Evolutionary conservation across 1,140 invertebrate species (phyloP), one percentile per base, ranked within the genome.

Genomic region (Homalodisca vitripennis): DNA sequence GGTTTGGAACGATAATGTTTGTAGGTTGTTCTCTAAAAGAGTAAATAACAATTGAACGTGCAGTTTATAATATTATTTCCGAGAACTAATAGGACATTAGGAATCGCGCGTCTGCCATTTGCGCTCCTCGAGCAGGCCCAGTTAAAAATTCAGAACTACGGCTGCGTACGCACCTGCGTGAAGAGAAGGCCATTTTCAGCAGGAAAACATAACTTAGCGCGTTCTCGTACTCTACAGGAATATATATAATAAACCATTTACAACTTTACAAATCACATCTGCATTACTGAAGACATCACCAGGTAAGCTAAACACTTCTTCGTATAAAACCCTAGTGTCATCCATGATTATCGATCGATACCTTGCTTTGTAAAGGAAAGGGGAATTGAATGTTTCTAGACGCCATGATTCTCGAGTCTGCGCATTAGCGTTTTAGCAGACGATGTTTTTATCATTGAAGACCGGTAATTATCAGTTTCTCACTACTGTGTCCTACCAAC

Each of bases 151-250:
- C 24, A 84, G 89, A 85, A 87, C 83, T 87, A 90, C 88, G 88
- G 84, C 88, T 92, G 91, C 91, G 90, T 92, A 92, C 90, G 90
- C 90, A 92, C 90, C 90, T 92, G 89, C 88, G 89, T 91, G 88
- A 86, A 69, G 68, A 69, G 68, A 64, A 74, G 75, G 72, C 73
- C 73, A 76, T 77, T 77, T 60, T 75, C 72, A 67, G 47, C 60
- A 62, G 32, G 65, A 71, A 72, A 68, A 63, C 70, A 74, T 72
- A 73, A 67, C 72, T 74, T 70, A 34, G 62, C 24, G 46, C 27
- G 1, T 57, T 69, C 55, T 53, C n/a, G n/a, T n/a, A n/a, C n/a
- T 69, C 27, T 26, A 69, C 17, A 64, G 34, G 30, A 63, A n/a
- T n/a, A n/a, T n/a, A n/a, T n/a, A n/a, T n/a, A n/a, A n/a, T n/a